Conservation (phyloP, 2,888 invertebrate species). For the Cylindroiulus punctatus region DNA sequence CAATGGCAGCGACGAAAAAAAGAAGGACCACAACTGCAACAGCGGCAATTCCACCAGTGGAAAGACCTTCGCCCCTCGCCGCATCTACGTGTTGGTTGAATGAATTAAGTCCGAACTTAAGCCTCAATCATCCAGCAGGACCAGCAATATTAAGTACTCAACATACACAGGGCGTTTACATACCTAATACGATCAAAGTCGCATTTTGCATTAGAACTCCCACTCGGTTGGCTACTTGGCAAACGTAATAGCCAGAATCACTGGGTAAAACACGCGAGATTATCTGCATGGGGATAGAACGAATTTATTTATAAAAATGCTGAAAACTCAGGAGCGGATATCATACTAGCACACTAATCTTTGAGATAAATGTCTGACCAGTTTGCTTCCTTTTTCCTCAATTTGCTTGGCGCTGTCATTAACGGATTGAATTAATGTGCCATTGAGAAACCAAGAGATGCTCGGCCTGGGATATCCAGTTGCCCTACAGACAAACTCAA, state of each 20-base stretch:
- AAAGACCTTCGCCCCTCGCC: conserved; percentile 1
- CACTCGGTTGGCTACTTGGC: conserved; percentile 59
- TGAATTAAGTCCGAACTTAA: no score
- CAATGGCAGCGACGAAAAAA: neutral
- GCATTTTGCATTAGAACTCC: conserved; percentile 58
- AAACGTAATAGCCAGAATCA: conserved; percentile 60
- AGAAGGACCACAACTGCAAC: conserved; percentile 38
- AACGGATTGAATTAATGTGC: conserved; percentile 47
- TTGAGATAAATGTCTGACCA: conserved; percentile 22
- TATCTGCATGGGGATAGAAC: neutral
- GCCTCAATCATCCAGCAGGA: no score
- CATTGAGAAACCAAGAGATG: conserved; percentile 52
- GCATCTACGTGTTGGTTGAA: neutral
- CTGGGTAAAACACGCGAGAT: conserved; percentile 53
- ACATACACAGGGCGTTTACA: no score
- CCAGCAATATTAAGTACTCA: no score
- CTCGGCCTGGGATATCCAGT: conserved; percentile 42
- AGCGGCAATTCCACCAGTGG: conserved; percentile 20
- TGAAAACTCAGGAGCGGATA: neutral
- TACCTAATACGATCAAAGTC: conserved; percentile 60
- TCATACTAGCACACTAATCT: no score
- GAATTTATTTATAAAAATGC: neutral
- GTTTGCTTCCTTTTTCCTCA: conserved; percentile 45
- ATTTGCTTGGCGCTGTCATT: conserved; percentile 53
- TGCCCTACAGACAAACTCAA: conserved; percentile 52